These are phyloP conservation scores for Eristalis arbustorum DNA, from an alignment of 2,888 invertebrate species.

Conservation along the genomic window DNA sequence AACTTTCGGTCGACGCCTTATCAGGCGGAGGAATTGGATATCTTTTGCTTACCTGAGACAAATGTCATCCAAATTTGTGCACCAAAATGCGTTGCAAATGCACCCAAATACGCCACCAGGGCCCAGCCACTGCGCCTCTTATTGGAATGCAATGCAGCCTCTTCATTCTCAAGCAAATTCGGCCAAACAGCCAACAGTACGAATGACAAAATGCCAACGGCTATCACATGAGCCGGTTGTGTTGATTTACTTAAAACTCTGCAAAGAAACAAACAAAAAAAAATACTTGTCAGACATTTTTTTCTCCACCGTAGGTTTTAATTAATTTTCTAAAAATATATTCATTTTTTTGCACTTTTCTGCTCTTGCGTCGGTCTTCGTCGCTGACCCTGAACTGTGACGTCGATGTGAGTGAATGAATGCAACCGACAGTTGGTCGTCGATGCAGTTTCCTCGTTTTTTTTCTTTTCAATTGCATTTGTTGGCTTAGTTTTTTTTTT, in stretches of 20 bases:
- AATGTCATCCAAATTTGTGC: slow-evolving; percentile 97
- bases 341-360: neutral
- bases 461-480: slow-evolving; percentile 2
- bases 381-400: slow-evolving; percentile 44
- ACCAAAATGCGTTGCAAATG: slow-evolving; percentile 91
- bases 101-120: slow-evolving; percentile 87
- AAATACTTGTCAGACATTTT: slow-evolving; percentile 2
- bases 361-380: neutral
- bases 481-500: neutral
- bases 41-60: slow-evolving; percentile 85
- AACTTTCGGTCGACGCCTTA: neutral
- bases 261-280: slow-evolving; percentile 76
- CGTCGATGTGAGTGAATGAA: slow-evolving; percentile 1
- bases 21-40: neutral
- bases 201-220: slow-evolving; percentile 83
- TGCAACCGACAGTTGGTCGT: neutral
- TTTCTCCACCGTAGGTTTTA: neutral
- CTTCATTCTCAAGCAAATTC: slow-evolving; percentile 77
- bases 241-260: slow-evolving; percentile 87
- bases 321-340: neutral
- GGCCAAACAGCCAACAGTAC: slow-evolving; percentile 81
- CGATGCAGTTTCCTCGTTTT: neutral
- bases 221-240: slow-evolving; percentile 90
- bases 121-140: slow-evolving; percentile 71
- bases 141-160: slow-evolving; percentile 59